These are phyloP conservation scores for Eucriotettix oculatus DNA, from an alignment of 2,888 invertebrate species.

Conservation along the genomic window DNA sequence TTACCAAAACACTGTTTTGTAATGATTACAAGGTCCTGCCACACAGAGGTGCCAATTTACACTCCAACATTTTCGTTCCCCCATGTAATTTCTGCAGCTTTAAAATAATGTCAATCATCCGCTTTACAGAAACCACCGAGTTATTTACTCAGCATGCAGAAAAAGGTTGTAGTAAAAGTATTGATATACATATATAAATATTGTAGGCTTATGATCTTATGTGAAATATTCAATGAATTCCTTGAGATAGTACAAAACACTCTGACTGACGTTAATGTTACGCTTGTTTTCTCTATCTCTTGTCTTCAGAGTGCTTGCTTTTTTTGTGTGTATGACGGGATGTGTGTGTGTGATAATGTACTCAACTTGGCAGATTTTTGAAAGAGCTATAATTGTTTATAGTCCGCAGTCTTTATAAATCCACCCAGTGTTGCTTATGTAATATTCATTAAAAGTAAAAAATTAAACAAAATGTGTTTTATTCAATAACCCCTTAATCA, in stretches of 20 bases:
- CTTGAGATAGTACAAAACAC: constrained; percentile 29
- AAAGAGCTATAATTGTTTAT: constrained; percentile 5
- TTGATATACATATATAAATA: not conserved
- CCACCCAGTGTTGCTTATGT: constrained; percentile 11
- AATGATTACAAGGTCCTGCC: constrained; percentile 10
- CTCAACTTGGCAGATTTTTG: not conserved
- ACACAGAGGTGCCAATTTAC: constrained; percentile 11
- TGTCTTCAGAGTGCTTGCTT: constrained; percentile 5
- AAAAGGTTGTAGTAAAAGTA: not conserved
- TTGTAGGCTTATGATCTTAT: not conserved
- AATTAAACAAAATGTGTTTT: not conserved
- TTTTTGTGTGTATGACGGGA: not conserved
- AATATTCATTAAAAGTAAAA: constrained; percentile 9
- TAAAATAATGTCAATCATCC: constrained; percentile 3
- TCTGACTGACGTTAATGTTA: constrained; percentile 11
- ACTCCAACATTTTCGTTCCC: constrained; percentile 1
- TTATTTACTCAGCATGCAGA: not conserved
- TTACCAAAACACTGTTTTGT: constrained; percentile 3
- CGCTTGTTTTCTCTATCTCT: constrained; percentile 4
- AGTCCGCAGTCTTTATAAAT: constrained; percentile 4
- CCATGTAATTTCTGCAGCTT: constrained; percentile 4
- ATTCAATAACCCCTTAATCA: no score
- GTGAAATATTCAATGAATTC: constrained; percentile 20
- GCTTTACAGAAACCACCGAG: not conserved
- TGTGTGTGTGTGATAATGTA: constrained; percentile 7